phyloP scores from a whole-genome alignment of 2,888 invertebrate species.

The Patella ulyssiponensis region DNA sequence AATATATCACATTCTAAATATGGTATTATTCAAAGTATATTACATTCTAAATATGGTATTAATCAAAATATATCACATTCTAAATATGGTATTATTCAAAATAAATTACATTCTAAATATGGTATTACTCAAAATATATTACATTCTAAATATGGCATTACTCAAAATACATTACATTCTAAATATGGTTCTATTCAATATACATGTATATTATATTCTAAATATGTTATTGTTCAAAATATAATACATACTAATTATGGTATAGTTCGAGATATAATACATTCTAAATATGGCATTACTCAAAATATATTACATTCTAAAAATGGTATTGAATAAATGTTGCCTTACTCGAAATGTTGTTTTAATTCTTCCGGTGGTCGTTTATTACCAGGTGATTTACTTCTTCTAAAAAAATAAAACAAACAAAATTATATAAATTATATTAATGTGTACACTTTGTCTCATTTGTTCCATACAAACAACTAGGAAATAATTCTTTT shows the following conservation, averaged over 20 bases:
- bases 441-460: too few species aligned
- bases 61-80: background rate
- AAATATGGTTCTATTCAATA: too few species aligned
- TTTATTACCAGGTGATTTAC: conserved; percentile 65
- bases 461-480: too few species aligned
- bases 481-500: too few species aligned
- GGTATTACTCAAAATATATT: background rate
- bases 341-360: conserved; percentile 66
- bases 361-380: conserved; percentile 67
- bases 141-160: too few species aligned
- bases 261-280: too few species aligned
- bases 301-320: too few species aligned
- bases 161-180: too few species aligned
- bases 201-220: background rate
- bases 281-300: too few species aligned
- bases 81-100: background rate
- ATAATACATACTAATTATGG: too few species aligned
- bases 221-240: too few species aligned
- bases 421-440: background rate
- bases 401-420: conserved; percentile 45
- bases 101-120: background rate
- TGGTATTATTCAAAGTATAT: background rate
- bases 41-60: background rate
- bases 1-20: background rate
- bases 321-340: too few species aligned